Conservation (phyloP, 2,113 vertebrate genomes). For the Mastomys natalensis region DNA sequence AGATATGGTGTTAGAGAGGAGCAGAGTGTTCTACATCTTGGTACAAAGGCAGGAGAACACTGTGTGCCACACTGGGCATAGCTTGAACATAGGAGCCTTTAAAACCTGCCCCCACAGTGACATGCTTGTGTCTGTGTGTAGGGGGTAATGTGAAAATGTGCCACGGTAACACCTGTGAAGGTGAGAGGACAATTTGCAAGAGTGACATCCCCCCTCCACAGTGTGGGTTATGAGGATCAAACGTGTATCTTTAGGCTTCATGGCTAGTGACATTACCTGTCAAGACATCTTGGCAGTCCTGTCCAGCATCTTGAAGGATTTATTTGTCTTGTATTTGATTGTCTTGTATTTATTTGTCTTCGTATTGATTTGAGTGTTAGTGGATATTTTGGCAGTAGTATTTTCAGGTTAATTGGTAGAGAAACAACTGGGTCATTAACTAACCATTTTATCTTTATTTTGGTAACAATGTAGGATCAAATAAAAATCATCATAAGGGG, state of each 20-base stretch:
- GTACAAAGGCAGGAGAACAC: too few relatives aligned
- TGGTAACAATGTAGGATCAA: neutral
- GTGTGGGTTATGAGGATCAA: neutral
- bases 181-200: neutral
- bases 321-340: neutral
- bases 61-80: too few relatives aligned
- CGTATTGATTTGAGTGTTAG: neutral
- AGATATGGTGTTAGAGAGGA: too few relatives aligned
- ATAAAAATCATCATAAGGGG: neutral
- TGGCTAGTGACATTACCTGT: neutral
- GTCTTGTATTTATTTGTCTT: neutral
- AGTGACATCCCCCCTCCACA: neutral
- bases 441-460: constrained; percentile 8
- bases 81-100: too few relatives aligned
- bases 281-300: neutral
- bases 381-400: neutral
- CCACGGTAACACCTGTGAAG: neutral
- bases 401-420: neutral
- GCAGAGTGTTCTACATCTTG: too few relatives aligned
- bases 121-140: neutral
- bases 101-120: too few relatives aligned
- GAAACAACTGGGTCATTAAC: neutral
- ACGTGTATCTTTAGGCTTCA: neutral
- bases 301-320: neutral
- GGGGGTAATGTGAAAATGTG: neutral